Evolutionary conservation across 2,113 vertebrate species (phyloP), one percentile per base, ranked within the genome.

Genomic region (Apus apus): DNA sequence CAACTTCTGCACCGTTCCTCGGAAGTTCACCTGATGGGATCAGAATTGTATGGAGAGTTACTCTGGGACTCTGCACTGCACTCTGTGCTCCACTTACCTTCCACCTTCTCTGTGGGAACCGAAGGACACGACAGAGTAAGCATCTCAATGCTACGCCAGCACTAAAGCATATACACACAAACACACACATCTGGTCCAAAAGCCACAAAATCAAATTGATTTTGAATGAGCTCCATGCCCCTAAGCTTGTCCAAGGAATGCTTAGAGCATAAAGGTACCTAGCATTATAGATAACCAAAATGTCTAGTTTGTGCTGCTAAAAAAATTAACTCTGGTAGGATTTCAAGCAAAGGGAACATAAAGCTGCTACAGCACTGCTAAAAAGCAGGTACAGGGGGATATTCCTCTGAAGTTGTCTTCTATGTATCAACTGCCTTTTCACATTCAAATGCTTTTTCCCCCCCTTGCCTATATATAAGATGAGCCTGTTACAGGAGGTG

Each of bases 1-100:
- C 96, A 99, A 97, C 91, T 99, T 99, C 97, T 99, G 98, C 93
- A 91, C 62, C 1, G 98, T 97, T 15, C 99, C 99, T 9, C 97
- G 96, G 65, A 98, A 99, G 61, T 97, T 98, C 76, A 99, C 99
- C 99, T 99, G 94, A 4, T 36, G 51, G 57, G 74, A 43, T 40
- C 20, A 78, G 30, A 87, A 53, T 19, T 2, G 10, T 3, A 25
- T 5, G 23, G 38, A 48, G 38, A 46, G 26, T 72, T 29, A 81
- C n/a, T 30, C 18, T 9, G 13, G 61, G 38, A 38, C 74, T 51
- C 38, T 75, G 73, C 19, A 50, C 27, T 6, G 3, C 0, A 0
- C 11, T 43, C n/a, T 14, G 14, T 43, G 40, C 40, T 43, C 9
- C 40, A 43, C 40, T 10, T 43, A 12, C 54, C 25, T 78, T 56